phyloP scores from a whole-genome alignment of 2,888 invertebrate species.

The Watsonalla binaria region DNA sequence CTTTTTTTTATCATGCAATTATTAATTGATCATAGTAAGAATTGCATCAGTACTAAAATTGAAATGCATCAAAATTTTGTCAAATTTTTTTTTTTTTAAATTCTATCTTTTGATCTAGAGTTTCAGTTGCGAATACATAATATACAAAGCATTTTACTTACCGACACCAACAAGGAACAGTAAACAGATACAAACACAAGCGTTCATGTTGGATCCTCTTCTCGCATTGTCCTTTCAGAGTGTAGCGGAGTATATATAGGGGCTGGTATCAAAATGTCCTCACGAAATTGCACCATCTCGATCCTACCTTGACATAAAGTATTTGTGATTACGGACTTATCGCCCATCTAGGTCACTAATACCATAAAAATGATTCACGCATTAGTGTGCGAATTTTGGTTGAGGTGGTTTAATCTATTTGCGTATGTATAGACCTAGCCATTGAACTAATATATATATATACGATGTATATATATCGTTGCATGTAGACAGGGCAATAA shows the following conservation, averaged over 20 bases:
- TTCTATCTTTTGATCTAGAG: neutral
- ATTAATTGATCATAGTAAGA: no score
- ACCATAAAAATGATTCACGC: neutral
- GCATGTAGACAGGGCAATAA: no score
- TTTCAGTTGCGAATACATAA: neutral
- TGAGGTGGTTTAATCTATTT: no score
- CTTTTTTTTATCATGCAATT: no score
- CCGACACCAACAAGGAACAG: constrained; percentile 20
- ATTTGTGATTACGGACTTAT: constrained; percentile 28
- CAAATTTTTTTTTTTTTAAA: no score
- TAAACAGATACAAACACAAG: constrained; percentile 29
- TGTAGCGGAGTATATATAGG: constrained; percentile 54
- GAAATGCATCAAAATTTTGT: no score
- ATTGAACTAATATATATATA: no score
- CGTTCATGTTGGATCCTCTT: constrained; percentile 52
- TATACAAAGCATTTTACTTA: constrained; percentile 14
- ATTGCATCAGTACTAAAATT: no score
- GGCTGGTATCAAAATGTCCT: constrained; percentile 54
- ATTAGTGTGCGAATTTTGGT: no score
- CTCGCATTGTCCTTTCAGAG: constrained; percentile 38
- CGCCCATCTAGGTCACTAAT: neutral
- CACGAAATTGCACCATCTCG: constrained; percentile 22
- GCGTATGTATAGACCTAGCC: no score
- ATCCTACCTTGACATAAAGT: constrained; percentile 49
- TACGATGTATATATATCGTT: no score